A percentile compares a stretch with the other conserved stretches of the same genome.
phyloP scores from a whole-genome alignment of 92 coral and sea anemone genomes.

The Isaurus tuberculatus region DNA sequence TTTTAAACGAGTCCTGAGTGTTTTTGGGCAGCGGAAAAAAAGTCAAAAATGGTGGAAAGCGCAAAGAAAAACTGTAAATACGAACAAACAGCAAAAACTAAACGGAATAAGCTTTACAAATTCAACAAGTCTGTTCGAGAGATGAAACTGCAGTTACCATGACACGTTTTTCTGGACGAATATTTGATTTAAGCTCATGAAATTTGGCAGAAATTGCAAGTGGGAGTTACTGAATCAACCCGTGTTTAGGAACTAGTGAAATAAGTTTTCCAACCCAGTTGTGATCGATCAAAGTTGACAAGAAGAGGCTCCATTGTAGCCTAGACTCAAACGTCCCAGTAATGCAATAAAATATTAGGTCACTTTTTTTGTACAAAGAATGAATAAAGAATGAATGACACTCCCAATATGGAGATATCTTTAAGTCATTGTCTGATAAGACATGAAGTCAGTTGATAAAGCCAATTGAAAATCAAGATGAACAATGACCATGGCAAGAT shows the following conservation, averaged over 20 bases:
- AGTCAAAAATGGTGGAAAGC: conserved; percentile 28
- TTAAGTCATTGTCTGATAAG: no score
- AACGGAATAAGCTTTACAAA: conserved; percentile 10
- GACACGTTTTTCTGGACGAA: conserved; percentile 16
- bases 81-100: background rate
- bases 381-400: no score
- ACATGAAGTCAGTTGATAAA: no score
- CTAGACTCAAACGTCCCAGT: no score
- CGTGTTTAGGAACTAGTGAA: background rate
- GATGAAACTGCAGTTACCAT: conserved; percentile 7
- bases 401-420: no score
- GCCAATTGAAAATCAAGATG: no score
- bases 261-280: background rate
- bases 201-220: conserved; percentile 3
- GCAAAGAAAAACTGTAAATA: background rate
- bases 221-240: background rate
- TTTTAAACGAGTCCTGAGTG: background rate
- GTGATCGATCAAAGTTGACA: background rate
- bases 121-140: background rate
- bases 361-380: no score
- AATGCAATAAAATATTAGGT: no score
- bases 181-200: background rate
- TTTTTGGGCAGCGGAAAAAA: conserved; percentile 33
- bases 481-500: no score
- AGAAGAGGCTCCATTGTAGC: no score